Evolutionary conservation across 2,113 vertebrate species (phyloP).

Genomic region (Martes martes): DNA sequence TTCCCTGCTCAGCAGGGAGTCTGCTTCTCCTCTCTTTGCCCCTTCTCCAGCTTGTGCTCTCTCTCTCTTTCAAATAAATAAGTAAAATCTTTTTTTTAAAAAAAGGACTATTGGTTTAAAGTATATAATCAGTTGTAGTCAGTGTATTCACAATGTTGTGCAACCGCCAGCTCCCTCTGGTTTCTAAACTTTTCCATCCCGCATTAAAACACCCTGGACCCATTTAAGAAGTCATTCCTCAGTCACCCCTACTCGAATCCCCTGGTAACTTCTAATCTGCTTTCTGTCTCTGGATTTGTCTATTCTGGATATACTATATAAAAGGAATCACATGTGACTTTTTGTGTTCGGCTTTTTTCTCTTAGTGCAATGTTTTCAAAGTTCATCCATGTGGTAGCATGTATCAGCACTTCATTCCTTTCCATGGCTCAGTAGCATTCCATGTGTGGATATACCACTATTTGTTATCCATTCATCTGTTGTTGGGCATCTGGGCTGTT

Average conservation of each 20-base stretch:
- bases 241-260: background rate
- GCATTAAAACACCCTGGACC: background rate
- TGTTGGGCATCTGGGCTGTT: background rate
- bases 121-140: background rate
- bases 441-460: background rate
- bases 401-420: background rate
- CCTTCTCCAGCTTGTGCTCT: too few relatives aligned
- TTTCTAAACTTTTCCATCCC: background rate
- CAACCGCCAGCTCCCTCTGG: background rate
- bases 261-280: background rate
- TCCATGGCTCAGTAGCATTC: background rate
- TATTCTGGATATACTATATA: background rate
- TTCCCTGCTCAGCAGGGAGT: background rate
- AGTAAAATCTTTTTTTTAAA: background rate
- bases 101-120: background rate
- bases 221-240: background rate
- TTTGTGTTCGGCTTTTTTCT: background rate
- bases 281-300: background rate
- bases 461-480: background rate
- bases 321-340: background rate
- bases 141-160: background rate
- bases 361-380: background rate
- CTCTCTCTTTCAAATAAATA: background rate
- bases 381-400: background rate
- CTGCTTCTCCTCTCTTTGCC: background rate